A percentile compares a stretch with the other conserved stretches of the same genome.
Conservation (phyloP, 2,797 vertebrate species). For the Anabas testudineus region DNA sequence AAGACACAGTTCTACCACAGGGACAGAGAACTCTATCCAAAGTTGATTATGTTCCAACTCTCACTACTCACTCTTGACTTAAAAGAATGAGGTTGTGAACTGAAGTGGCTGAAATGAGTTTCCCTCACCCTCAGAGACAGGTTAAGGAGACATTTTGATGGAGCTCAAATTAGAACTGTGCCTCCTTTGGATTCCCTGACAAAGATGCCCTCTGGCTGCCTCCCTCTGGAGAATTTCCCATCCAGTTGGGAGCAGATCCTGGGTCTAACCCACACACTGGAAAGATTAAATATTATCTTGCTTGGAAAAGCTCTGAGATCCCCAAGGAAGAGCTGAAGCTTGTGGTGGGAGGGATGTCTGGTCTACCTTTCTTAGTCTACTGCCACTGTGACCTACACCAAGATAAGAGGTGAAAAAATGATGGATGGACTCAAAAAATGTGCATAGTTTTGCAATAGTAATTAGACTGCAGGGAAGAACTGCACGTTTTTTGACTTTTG, state of each 20-base stretch:
- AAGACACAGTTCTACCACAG: background rate
- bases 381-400: background rate
- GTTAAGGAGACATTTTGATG: background rate
- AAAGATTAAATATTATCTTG: background rate
- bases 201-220: background rate
- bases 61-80: background rate
- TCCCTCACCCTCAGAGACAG: no score
- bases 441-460: background rate
- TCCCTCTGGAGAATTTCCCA: background rate
- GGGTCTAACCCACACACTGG: background rate
- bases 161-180: background rate
- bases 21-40: background rate
- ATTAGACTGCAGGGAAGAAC: no score
- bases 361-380: background rate
- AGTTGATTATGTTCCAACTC: background rate
- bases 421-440: background rate
- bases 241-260: no score
- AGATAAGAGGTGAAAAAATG: background rate
- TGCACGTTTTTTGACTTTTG: no score
- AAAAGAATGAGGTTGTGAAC: background rate
- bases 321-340: background rate
- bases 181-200: background rate
- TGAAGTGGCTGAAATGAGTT: background rate
- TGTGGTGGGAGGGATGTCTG: background rate
- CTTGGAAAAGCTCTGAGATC: background rate